These are phyloP conservation scores for Okapia johnstoni DNA, from an alignment of 2,113 vertebrate species.

Conservation along the genomic window DNA sequence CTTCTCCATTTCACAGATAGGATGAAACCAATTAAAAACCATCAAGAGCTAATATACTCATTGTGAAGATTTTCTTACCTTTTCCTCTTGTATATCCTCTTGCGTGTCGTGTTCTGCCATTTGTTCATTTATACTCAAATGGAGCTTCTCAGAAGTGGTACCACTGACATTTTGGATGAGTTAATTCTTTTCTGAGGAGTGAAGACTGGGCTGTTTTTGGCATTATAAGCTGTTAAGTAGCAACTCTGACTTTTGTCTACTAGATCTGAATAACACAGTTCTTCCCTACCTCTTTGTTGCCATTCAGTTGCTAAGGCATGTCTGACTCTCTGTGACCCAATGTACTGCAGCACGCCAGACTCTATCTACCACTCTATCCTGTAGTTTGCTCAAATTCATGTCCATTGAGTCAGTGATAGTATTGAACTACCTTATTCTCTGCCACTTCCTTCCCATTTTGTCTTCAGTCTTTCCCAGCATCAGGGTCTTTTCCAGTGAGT, in stretches of 20 bases:
- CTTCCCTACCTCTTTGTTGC: neutral
- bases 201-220: neutral
- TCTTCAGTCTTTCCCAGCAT: neutral
- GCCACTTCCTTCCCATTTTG: neutral
- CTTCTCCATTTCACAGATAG: neutral
- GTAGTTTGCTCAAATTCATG: neutral
- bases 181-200: neutral
- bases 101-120: neutral
- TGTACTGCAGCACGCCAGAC: neutral
- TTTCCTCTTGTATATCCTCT: neutral
- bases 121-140: neutral
- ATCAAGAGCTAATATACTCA: neutral
- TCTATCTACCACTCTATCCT: neutral
- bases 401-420: neutral
- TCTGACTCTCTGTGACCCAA: neutral
- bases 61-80: neutral
- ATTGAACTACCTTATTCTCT: neutral
- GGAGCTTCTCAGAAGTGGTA: neutral
- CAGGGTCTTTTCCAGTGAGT: neutral
- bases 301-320: neutral
- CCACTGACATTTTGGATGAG: neutral
- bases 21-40: neutral
- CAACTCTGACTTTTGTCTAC: neutral
- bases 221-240: neutral
- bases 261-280: neutral